These are phyloP conservation scores for Heliconius hermathena DNA, from an alignment of 1,140 invertebrate genomes.

Conservation along the genomic window DNA sequence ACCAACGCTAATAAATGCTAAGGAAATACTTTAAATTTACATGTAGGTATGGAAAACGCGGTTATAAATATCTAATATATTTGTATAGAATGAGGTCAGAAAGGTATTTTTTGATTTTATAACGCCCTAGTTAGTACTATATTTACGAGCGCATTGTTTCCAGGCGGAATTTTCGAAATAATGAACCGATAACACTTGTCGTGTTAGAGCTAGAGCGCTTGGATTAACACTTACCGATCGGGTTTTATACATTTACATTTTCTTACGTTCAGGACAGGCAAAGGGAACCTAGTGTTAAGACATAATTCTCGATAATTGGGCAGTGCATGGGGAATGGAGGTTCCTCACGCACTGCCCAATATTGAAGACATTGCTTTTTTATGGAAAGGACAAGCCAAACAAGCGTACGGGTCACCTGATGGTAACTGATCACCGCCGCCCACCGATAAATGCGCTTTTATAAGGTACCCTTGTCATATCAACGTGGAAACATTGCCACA, in stretches of 20 bases:
- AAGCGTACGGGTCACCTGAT: too few species aligned
- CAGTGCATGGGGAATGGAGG: too few species aligned
- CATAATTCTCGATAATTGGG: too few species aligned
- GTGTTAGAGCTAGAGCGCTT: slow-evolving; percentile 10
- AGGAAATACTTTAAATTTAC: background rate
- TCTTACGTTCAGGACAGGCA: too few species aligned
- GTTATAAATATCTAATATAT: background rate
- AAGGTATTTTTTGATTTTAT: background rate
- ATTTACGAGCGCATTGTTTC: slow-evolving; percentile 54
- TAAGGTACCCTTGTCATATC: too few species aligned
- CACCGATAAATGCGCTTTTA: too few species aligned
- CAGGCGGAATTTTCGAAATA: slow-evolving; percentile 46
- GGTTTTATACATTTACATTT: background rate
- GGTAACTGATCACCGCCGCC: too few species aligned
- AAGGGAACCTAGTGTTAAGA: too few species aligned
- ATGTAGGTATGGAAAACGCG: background rate
- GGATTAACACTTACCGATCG: slow-evolving; percentile 29
- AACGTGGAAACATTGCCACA: too few species aligned
- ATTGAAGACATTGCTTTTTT: too few species aligned
- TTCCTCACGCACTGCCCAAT: too few species aligned
- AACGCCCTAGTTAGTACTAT: slow-evolving; percentile 34
- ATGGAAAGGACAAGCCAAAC: too few species aligned
- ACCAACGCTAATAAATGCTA: background rate
- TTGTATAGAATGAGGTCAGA: slow-evolving; percentile 2
- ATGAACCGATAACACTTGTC: slow-evolving; percentile 44